These are phyloP conservation scores for Campopleginae sp. DNA, from an alignment of 2,888 invertebrate species.

Conservation along the genomic window DNA sequence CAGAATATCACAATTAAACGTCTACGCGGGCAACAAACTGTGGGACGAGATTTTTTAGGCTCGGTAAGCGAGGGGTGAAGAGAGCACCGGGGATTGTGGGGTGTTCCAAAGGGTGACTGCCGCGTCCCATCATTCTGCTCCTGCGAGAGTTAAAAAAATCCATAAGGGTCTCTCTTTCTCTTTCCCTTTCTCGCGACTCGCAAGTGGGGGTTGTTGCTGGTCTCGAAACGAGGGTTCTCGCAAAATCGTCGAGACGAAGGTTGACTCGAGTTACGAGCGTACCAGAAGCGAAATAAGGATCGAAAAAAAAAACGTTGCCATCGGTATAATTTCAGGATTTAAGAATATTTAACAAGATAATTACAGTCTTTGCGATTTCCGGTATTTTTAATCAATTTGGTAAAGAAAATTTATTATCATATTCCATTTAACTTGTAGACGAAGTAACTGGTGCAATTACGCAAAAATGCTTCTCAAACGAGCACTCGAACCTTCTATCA, in stretches of 20 bases:
- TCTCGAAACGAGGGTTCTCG: constrained; percentile 63
- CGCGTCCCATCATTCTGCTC: constrained; percentile 63
- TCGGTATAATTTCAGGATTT: not conserved
- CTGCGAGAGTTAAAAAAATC: constrained; percentile 79
- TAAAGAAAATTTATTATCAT: not conserved
- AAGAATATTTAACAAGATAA: not conserved
- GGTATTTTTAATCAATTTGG: not conserved
- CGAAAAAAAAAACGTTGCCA: constrained; percentile 4
- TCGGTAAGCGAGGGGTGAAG: constrained; percentile 71
- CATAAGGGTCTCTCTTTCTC: constrained; percentile 78
- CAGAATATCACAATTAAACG: constrained; percentile 82
- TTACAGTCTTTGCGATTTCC: not conserved
- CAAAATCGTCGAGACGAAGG: constrained; percentile 74
- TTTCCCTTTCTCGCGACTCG: constrained; percentile 48
- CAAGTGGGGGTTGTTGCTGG: constrained; percentile 71
- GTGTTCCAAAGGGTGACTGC: constrained; percentile 75
- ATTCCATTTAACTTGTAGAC: not conserved
- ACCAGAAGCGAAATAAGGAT: constrained; percentile 78
- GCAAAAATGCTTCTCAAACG: not conserved
- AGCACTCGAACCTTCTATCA: not conserved
- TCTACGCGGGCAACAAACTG: constrained; percentile 80
- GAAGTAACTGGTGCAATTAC: not conserved
- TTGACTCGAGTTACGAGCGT: constrained; percentile 67
- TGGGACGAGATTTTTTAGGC: constrained; percentile 80
- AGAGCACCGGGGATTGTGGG: constrained; percentile 66